A percentile compares a stretch with the other conserved stretches of the same genome.
Conservation (phyloP, 2,888 invertebrate species). For the Melanargia galathea region DNA sequence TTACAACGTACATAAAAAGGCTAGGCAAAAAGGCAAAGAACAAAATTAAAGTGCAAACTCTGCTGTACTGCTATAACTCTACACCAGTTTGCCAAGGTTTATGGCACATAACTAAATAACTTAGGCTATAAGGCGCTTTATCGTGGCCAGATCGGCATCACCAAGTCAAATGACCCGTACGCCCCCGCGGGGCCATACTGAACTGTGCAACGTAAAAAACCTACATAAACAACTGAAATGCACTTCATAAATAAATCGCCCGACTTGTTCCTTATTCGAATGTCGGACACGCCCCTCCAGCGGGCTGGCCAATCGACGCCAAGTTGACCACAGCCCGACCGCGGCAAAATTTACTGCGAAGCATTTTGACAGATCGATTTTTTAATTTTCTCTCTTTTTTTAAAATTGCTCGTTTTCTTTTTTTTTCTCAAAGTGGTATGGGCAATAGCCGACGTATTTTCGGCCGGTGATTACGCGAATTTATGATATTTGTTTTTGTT, state of each 20-base stretch:
- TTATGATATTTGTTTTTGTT: slow-evolving; percentile 71
- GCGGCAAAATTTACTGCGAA: slow-evolving; percentile 74
- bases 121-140: slow-evolving; percentile 41
- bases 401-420: slow-evolving; percentile 44
- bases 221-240: slow-evolving; percentile 57
- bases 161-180: slow-evolving; percentile 60
- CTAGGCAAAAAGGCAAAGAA: background rate
- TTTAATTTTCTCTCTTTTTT: slow-evolving; percentile 62
- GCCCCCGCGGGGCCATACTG: slow-evolving; percentile 54
- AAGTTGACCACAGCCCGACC: slow-evolving; percentile 52
- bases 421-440: slow-evolving; percentile 55
- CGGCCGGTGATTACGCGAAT: slow-evolving; percentile 66
- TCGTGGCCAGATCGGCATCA: slow-evolving; percentile 50
- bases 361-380: slow-evolving; percentile 79
- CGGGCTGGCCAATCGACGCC: slow-evolving; percentile 59
- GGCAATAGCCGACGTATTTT: slow-evolving; percentile 67
- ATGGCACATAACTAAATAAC: slow-evolving; percentile 23
- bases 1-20: background rate
- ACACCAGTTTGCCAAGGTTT: slow-evolving; percentile 9
- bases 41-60: slow-evolving; percentile 3
- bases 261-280: slow-evolving; percentile 63
- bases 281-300: slow-evolving; percentile 64
- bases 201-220: slow-evolving; percentile 49
- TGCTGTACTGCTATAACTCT: background rate
- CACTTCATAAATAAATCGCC: slow-evolving; percentile 76